Evolutionary conservation across 2,888 invertebrate species (phyloP), one percentile per base, ranked within the genome.

Genomic region (Diarsia mendica): DNA sequence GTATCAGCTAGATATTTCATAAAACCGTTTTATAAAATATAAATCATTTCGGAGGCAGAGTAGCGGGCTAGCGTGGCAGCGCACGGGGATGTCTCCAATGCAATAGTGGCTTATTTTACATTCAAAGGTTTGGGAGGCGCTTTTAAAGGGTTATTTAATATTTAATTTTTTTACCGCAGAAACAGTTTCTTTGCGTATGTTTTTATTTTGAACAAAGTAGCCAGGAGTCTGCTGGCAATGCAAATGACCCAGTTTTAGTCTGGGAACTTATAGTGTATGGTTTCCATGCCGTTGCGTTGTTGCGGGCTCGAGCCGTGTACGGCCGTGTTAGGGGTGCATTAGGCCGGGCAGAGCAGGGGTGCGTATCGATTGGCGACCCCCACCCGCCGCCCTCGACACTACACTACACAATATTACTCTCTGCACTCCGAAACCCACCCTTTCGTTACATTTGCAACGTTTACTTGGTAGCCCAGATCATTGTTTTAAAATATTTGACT

Each of bases 341-440:
- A 93, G 94, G 93, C 92, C 91, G 88, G 82, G 85, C 85, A 82
- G 85, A 84, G 89, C 88, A 93, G 94, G 96, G 95, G 95, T 93
- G 95, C 90, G 92, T 95, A 96, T 96, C 95, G 96, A 96, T 96
- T 95, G 93, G 91, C 88, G 77, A 89, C 91, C 90, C 79, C 93
- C 83, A 79, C 90, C 88, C 85, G 88, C 84, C 90, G 84, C 89
- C 91, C 90, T 90, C 88, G 87, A 88, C 90, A 92, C 93, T 91
- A 91, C 90, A 92, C 92, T 91, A 91, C 90, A 92, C 92, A 89
- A 91, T 92, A 92, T 92, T 91, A 92, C 93, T 92, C 91, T 89
- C 89, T 90, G 90, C 91, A 91, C 90, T 90, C 88, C 87, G 83
- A 90, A 90, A 87, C 87, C 88, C 93, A 92, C 93, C 95, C 95